Evolutionary conservation across 2,888 invertebrate species (phyloP).

Genomic region (Ganaspis brasiliensis): DNA sequence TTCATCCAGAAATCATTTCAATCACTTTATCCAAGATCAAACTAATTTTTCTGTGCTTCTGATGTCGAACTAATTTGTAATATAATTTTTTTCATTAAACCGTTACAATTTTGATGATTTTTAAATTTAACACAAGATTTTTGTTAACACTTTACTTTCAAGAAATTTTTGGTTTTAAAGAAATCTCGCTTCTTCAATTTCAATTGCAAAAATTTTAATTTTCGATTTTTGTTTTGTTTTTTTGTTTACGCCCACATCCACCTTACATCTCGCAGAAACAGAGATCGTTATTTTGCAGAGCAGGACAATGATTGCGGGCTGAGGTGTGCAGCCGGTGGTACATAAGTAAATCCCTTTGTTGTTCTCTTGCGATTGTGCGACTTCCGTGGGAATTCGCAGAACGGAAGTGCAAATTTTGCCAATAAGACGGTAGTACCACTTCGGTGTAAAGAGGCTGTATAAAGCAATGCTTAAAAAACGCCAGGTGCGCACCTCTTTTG

Average conservation of each 20-base stretch:
- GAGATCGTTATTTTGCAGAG: slow-evolving; percentile 49
- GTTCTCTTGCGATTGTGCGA: slow-evolving; percentile 73
- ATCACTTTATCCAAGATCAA: too few relatives aligned
- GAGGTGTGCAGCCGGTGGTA: slow-evolving; percentile 48
- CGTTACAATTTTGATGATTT: too few relatives aligned
- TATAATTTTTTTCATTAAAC: too few relatives aligned
- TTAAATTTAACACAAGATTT: too few relatives aligned
- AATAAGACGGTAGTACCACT: slow-evolving; percentile 59
- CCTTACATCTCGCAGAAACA: slow-evolving; percentile 50
- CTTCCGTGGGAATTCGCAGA: slow-evolving; percentile 79
- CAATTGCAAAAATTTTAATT: slow-evolving; percentile 3
- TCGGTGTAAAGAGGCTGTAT: slow-evolving; percentile 59
- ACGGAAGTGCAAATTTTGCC: slow-evolving; percentile 79
- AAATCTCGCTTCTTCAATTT: too few relatives aligned
- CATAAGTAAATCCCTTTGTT: slow-evolving; percentile 70
- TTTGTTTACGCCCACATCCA: slow-evolving; percentile 38
- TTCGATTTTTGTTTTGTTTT: slow-evolving; percentile 24
- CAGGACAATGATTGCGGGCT: slow-evolving; percentile 57
- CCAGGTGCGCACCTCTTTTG: slow-evolving; percentile 67
- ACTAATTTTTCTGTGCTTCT: too few relatives aligned
- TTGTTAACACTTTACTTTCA: too few relatives aligned
- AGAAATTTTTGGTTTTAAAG: too few relatives aligned
- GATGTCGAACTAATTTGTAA: too few relatives aligned
- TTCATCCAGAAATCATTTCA: too few relatives aligned
- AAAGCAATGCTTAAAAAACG: slow-evolving; percentile 67